Base-by-base conservation (phyloP, 2,113 vertebrate species). In the Pteropus alecto region DNA sequence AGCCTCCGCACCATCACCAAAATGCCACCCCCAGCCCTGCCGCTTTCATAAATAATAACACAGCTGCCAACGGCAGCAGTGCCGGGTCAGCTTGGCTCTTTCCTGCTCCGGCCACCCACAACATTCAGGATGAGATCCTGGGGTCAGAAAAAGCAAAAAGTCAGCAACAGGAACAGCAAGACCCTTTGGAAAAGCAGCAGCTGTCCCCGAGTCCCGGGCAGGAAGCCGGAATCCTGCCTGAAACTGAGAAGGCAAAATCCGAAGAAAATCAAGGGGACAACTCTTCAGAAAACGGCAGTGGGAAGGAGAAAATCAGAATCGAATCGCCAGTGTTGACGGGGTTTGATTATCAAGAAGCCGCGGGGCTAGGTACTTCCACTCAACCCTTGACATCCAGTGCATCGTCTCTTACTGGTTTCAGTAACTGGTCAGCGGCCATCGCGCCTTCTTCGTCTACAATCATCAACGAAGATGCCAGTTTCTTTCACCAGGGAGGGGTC, bases 71-170 rank as follows among this genome's bases (percentile, higher is more conserved):
- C 98, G 99, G 99, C 99, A 99, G 99, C 98, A 99, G 98, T 97
- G 99, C 99, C 97, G 99, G 99, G 98, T 99, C 99, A 98, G 99
- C 99, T 98, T 99, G 99, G 99, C 99, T 99, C 93, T 99, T 99
- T 98, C 99, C 99, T 94, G 98, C 99, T 56, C 99, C 99, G 98
- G 99, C 99, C 97, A 98, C 99, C 98, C 99, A 99, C 99, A 99
- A 99, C 98, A 99, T 99, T 98, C 99, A 99, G 99, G 99, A 99
- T 99, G 99, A 99, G 98, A 99, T 99, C 98, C 98, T 99, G 98
- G 99, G 99, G 98, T 99, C 99, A 92, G 99, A 99, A 98, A 99
- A 99, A 99, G 99, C 99, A 98, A 99, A 99, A 98, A 98, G 98
- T 98, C 99, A 99, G 98, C 99, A 99, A 98, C 99, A 99, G 98